Percentiles rank a stretch among this genome's conserved stretches.
Conservation (phyloP, 2,888 invertebrate species). For the Coelogynopora nodosa region DNA sequence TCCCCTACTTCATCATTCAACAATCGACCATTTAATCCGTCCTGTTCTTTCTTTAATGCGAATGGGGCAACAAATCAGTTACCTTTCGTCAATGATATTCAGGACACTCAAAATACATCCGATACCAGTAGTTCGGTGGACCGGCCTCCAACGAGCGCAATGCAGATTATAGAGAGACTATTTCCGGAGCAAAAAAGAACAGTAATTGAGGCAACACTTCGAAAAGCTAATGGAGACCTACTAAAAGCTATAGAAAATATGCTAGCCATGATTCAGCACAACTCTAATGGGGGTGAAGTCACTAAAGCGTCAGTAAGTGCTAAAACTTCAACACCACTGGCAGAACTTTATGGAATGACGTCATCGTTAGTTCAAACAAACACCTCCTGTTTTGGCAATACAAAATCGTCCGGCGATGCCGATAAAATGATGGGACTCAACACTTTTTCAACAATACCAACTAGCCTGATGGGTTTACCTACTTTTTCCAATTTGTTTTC, state of each 20-base stretch:
- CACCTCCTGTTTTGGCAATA: neutral
- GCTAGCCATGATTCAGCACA: neutral
- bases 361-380: neutral
- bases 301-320: neutral
- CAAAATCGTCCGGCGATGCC: neutral
- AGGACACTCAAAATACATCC: no score
- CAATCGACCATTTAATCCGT: no score
- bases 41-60: no score
- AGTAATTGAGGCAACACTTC: neutral
- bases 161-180: neutral
- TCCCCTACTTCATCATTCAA: no score
- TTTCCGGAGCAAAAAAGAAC: neutral
- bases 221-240: neutral
- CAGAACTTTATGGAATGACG: neutral
- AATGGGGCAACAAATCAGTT: no score
- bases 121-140: no score
- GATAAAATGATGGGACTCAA: neutral
- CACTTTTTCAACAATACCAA: neutral
- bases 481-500: neutral
- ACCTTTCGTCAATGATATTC: no score
- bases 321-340: neutral
- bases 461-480: neutral
- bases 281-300: neutral
- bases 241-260: neutral
- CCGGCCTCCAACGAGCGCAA: neutral